Percentiles rank a stretch among this genome's conserved stretches.
phyloP scores from a whole-genome alignment of 2,797 vertebrate genomes.

The Sebastes elongatus region DNA sequence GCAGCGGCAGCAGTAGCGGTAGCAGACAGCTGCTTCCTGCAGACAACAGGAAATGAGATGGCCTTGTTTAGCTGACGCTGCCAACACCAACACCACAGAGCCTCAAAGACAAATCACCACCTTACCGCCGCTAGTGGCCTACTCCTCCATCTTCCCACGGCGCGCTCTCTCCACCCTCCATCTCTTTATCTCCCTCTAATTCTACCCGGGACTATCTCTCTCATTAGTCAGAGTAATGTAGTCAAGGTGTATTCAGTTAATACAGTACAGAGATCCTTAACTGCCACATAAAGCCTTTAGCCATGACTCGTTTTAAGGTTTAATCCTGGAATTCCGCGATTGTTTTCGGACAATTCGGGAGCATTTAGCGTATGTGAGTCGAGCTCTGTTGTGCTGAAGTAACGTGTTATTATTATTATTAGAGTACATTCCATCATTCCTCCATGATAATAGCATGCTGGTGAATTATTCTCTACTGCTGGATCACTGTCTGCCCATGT shows the following conservation, averaged over 20 bases:
- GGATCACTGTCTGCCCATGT: background rate
- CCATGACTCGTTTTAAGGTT: background rate
- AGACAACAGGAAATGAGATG: slow-evolving; percentile 86
- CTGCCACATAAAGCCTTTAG: background rate
- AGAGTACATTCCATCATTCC: background rate
- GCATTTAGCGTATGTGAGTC: background rate
- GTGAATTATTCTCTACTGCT: background rate
- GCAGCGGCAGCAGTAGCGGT: slow-evolving; percentile 59
- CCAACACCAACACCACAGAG: slow-evolving; percentile 67
- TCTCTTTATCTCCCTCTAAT: slow-evolving; percentile 58
- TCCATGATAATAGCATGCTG: background rate
- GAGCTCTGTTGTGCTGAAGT: background rate
- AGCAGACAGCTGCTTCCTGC: slow-evolving; percentile 82
- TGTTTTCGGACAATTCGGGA: background rate
- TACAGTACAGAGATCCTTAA: slow-evolving; percentile 7
- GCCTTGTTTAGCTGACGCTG: slow-evolving; percentile 81
- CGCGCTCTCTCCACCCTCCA: slow-evolving; percentile 37
- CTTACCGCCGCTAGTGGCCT: slow-evolving; percentile 47
- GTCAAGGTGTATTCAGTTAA: slow-evolving; percentile 23
- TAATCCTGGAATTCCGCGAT: background rate
- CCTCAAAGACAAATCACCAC: slow-evolving; percentile 82
- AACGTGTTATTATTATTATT: background rate
- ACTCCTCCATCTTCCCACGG: slow-evolving; percentile 60
- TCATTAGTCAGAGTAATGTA: slow-evolving; percentile 53
- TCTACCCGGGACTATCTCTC: slow-evolving; percentile 31